Evolutionary conservation across 2,113 vertebrate species (phyloP).

Genomic region (Dasyprocta punctata): DNA sequence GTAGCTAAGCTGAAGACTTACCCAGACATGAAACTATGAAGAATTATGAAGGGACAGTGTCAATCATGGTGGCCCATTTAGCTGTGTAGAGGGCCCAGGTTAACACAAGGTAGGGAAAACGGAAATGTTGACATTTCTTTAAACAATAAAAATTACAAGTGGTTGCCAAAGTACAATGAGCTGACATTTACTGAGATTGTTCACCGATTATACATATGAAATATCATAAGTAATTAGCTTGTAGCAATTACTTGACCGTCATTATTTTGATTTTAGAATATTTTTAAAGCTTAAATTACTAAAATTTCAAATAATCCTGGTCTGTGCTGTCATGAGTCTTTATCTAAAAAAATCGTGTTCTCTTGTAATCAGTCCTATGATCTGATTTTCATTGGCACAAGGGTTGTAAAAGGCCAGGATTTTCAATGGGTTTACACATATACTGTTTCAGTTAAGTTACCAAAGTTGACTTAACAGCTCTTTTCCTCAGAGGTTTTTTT

Average conservation of each 20-base stretch:
- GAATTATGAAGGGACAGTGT: slow-evolving; percentile 67
- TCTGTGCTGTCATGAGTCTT: slow-evolving; percentile 89
- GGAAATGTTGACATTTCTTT: slow-evolving; percentile 80
- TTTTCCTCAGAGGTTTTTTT: slow-evolving; percentile 88
- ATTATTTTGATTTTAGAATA: slow-evolving; percentile 89
- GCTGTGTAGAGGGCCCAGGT: slow-evolving; percentile 63
- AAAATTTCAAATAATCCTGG: slow-evolving; percentile 88
- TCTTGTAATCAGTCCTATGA: slow-evolving; percentile 94
- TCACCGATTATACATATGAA: slow-evolving; percentile 84
- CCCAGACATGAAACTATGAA: slow-evolving; percentile 79
- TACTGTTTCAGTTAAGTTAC: slow-evolving; percentile 95
- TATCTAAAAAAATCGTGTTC: slow-evolving; percentile 91
- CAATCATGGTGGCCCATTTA: slow-evolving; percentile 70
- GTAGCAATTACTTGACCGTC: slow-evolving; percentile 89
- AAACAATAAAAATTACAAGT: slow-evolving; percentile 79
- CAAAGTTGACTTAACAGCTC: slow-evolving; percentile 90
- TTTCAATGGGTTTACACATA: slow-evolving; percentile 98
- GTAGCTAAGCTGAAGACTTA: slow-evolving; percentile 72
- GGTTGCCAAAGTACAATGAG: slow-evolving; percentile 74
- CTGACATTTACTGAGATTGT: slow-evolving; percentile 79
- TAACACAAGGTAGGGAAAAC: slow-evolving; percentile 69
- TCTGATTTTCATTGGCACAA: slow-evolving; percentile 93
- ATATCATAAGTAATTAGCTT: slow-evolving; percentile 87
- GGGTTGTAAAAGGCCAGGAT: slow-evolving; percentile 92
- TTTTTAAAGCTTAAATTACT: slow-evolving; percentile 91